These are phyloP conservation scores for Centruroides vittatus DNA, from an alignment of 1,140 invertebrate genomes.

Conservation along the genomic window DNA sequence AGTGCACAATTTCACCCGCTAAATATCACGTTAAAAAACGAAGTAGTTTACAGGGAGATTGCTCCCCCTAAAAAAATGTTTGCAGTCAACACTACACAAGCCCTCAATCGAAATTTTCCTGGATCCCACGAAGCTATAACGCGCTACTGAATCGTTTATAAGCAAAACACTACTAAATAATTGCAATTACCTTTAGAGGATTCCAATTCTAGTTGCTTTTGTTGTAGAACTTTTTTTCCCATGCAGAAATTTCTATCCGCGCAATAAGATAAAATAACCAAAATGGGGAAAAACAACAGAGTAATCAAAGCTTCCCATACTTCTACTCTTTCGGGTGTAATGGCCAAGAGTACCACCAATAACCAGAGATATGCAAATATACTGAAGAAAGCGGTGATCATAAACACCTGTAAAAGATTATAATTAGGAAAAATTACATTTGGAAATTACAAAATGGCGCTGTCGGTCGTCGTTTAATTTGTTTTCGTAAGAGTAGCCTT, in stretches of 20 bases:
- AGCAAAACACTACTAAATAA: too few species aligned
- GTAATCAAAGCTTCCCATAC: constrained; percentile 48
- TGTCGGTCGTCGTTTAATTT: too few species aligned
- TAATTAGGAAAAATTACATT: not conserved
- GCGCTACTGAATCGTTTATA: too few species aligned
- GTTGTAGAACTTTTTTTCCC: constrained; percentile 21
- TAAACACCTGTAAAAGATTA: constrained; percentile 34
- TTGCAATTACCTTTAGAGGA: constrained; percentile 13
- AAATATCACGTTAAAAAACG: too few species aligned
- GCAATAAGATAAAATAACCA: constrained; percentile 38
- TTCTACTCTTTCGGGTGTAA: constrained; percentile 37
- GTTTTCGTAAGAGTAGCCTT: too few species aligned
- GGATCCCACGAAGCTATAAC: too few species aligned
- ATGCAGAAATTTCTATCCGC: constrained; percentile 36
- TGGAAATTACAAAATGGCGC: too few species aligned
- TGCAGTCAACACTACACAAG: too few species aligned
- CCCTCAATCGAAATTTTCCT: too few species aligned
- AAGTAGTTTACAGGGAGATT: too few species aligned
- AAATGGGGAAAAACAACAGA: constrained; percentile 41
- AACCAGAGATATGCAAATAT: constrained; percentile 52
- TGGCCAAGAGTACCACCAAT: constrained; percentile 36
- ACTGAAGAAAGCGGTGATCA: constrained; percentile 39
- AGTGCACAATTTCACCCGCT: too few species aligned
- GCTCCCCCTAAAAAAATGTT: too few species aligned
- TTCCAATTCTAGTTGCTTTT: constrained; percentile 31